phyloP scores from a whole-genome alignment of 1,140 invertebrate genomes.

The Metopolophium dirhodum region DNA sequence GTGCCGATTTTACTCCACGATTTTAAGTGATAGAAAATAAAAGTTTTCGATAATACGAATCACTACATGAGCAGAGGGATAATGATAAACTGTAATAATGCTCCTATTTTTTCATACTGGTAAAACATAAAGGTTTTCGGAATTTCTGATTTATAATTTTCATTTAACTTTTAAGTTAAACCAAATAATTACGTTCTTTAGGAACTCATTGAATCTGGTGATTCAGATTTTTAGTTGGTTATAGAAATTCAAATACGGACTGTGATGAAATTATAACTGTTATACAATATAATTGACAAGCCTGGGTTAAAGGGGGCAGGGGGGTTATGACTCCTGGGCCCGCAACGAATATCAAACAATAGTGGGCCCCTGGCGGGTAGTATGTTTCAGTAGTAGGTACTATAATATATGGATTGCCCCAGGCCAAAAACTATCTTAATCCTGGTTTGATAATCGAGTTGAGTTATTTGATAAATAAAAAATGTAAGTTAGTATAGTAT shows the following conservation, averaged over 20 bases:
- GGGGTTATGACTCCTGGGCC: not conserved
- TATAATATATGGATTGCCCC: too few species aligned
- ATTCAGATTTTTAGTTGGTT: not conserved
- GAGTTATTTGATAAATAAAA: not conserved
- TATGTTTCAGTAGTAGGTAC: too few species aligned
- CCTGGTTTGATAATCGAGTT: not conserved
- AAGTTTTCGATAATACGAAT: not conserved
- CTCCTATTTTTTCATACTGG: not conserved
- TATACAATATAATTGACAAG: too few species aligned
- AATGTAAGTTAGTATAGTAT: too few species aligned
- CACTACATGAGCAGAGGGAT: not conserved
- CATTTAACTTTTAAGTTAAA: not conserved
- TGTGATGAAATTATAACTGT: not conserved
- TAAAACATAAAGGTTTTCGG: not conserved
- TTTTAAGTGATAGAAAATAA: not conserved
- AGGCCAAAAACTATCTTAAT: too few species aligned
- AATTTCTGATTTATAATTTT: not conserved
- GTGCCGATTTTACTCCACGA: not conserved
- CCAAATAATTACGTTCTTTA: not conserved
- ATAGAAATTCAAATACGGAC: not conserved
- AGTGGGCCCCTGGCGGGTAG: too few species aligned
- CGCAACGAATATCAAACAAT: too few species aligned
- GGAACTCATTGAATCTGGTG: not conserved
- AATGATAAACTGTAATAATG: not conserved
- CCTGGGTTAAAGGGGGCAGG: too few species aligned